Base-by-base conservation (phyloP, 1,140 invertebrate species). In the Rhagoletis pomonella region DNA sequence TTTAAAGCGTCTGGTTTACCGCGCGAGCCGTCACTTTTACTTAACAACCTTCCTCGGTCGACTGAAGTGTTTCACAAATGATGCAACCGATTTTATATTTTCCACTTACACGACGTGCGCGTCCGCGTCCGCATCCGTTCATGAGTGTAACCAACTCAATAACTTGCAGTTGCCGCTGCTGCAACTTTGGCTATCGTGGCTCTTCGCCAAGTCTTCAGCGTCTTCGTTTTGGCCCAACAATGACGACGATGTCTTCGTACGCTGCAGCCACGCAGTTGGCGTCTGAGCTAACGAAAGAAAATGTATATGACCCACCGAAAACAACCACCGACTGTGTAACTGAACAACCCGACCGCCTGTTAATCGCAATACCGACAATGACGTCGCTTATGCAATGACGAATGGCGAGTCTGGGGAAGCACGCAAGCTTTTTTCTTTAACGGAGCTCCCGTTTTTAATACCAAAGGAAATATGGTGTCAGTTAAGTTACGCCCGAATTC, bases 21-120 rank as follows among this genome's bases (percentile, higher is more conserved):
- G 39, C 69, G 59, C 77, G 59, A 39, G 12, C 4, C 17, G 59
- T 73, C 5, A 81, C 73, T 58, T 84, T 87, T 65, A 14, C 86
- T 86, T 42, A 86, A 88, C 64, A 86, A 88, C 91, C 89, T 89
- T 91, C 91, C 92, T 87, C 89, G 89, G 90, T 89, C 91, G 91
- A 93, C 92, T 93, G 92, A 93, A 93, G 92, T 92, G 92, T 91
- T 91, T 89, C 89, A 89, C 89, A 90, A 93, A 90, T 93, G 92
- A 93, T 93, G 92, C 92, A 93, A 93, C 92, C 90, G 92, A 92
- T 93, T 93, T 91, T 93, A 93, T 93, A 93, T 91, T 87, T 89
- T 89, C 89, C 88, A 89, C 89, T 90, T 90, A 90, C 89, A 90
- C 90, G 90, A 89, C 88, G 88, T 88, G 84, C 86, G 88, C 86